Evolutionary conservation across 1,140 invertebrate species (phyloP), one percentile per base, ranked within the genome.

Genomic region (Magallana angulata): DNA sequence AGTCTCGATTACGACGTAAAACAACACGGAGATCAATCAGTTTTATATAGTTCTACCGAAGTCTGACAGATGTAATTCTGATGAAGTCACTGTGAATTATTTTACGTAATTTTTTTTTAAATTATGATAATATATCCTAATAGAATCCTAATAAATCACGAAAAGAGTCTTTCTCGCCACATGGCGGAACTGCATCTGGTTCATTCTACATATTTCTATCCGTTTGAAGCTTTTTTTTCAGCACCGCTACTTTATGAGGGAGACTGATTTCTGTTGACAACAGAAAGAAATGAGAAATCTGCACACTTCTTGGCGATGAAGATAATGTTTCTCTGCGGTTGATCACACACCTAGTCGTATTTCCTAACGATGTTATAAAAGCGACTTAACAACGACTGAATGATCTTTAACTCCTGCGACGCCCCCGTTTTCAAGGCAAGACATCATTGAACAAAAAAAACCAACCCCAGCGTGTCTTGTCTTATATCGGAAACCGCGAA

Each of bases 291-390:
- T 64, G 60, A 64, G 60, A 64, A 64, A 76, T 76, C 24, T 76
- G 36, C 24, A 30, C 24, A 76, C 68, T 30, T 76, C 24, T 76
- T 76, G 24, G 24, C 68, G 68, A 76, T 76, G 24, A 76, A 76
- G 24, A 76, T 76, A 76, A 76, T 76, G 68, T 30, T n/a, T 76
- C 68, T 76, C 68, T 36, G 68, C 24, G 68, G 68, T 76, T 12
- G 68, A 76, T 76, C 68, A 76, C 68, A 76, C 68, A 76, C 68
- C 68, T 76, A 30, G 68, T 30, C 24, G 36, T 30, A 76, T 76
- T 76, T 76, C 68, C 68, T 76, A 76, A 30, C 68, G 24, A 76
- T 76, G 68, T 76, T 76, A 18, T 48, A 76, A 76, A 76, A 8
- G 24, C 68, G 7, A 24, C 24, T 30, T 30, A 76, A 76, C 68